Evolutionary conservation across 2,888 invertebrate genomes (phyloP).

Genomic region (Campoplex nolae): DNA sequence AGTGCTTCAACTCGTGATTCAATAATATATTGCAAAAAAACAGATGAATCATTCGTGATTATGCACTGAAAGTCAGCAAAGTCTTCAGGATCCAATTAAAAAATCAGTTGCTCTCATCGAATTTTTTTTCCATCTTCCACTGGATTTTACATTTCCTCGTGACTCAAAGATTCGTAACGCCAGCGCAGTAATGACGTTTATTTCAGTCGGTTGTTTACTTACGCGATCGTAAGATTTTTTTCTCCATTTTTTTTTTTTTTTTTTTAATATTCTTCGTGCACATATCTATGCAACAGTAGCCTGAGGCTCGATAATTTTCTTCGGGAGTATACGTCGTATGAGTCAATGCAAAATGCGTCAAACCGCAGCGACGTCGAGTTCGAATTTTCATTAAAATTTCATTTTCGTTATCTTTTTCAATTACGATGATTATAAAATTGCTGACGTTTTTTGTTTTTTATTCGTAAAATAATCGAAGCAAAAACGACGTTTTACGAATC

Average conservation of each 20-base stretch:
- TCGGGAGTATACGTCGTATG: background rate
- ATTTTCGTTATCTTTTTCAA: background rate
- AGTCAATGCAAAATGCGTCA: conserved; percentile 34
- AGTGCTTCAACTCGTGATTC: background rate
- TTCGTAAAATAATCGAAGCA: background rate
- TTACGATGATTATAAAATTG: background rate
- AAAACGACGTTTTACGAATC: background rate
- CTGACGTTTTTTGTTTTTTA: background rate
- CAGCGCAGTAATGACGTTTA: background rate
- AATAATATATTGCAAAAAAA: background rate
- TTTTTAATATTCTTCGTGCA: conserved; percentile 4
- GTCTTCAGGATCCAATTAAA: background rate
- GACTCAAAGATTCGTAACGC: conserved; percentile 9
- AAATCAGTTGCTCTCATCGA: background rate
- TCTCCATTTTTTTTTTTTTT: background rate
- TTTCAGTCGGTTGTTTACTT: conserved; percentile 13
- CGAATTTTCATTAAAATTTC: conserved; percentile 24
- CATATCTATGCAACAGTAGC: conserved; percentile 10
- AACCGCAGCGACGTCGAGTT: background rate
- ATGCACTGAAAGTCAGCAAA: background rate
- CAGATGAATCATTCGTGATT: background rate
- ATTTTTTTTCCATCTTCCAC: background rate
- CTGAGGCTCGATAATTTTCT: conserved; percentile 24
- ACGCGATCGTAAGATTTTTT: conserved; percentile 11
- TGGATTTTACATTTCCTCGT: conserved; percentile 4